phyloP scores from a whole-genome alignment of 1,140 invertebrate species.

The Pseudomyrmex pallidus region DNA sequence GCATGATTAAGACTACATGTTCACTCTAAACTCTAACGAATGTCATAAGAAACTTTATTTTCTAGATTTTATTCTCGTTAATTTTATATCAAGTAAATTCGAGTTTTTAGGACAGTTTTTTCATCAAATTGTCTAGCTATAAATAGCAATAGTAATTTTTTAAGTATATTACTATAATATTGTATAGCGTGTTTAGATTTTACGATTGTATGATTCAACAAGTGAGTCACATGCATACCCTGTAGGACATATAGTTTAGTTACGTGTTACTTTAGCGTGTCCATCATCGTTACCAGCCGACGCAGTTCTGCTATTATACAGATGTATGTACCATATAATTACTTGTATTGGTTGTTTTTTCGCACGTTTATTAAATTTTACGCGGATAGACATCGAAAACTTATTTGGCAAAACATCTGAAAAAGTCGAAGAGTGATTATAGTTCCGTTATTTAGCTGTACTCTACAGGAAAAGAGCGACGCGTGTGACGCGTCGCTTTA shows the following conservation, averaged over 20 bases:
- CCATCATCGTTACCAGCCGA: slow-evolving; percentile 39
- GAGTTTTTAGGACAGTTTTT: background rate
- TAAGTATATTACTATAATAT: background rate
- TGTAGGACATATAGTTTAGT: background rate
- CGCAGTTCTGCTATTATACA: slow-evolving; percentile 14
- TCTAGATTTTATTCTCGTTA: background rate
- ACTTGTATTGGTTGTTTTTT: background rate
- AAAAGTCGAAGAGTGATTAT: slow-evolving; percentile 42
- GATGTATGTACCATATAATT: background rate
- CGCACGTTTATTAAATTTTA: slow-evolving; percentile 26
- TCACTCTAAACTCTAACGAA: background rate
- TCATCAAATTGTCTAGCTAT: background rate
- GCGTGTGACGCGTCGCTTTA: slow-evolving; percentile 2
- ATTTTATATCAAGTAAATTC: slow-evolving; percentile 10
- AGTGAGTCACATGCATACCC: too few relatives aligned
- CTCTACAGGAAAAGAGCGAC: slow-evolving; percentile 46
- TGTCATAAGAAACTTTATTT: slow-evolving; percentile 3
- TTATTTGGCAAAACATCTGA: slow-evolving; percentile 53
- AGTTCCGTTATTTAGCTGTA: slow-evolving; percentile 13
- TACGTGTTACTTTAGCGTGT: background rate
- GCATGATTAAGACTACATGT: background rate
- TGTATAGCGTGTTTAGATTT: too few relatives aligned
- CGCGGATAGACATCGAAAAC: slow-evolving; percentile 54
- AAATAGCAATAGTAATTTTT: background rate
- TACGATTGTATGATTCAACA: too few relatives aligned